Evolutionary conservation across 2,797 vertebrate genomes (phyloP).

Genomic region (Vipera latastei): DNA sequence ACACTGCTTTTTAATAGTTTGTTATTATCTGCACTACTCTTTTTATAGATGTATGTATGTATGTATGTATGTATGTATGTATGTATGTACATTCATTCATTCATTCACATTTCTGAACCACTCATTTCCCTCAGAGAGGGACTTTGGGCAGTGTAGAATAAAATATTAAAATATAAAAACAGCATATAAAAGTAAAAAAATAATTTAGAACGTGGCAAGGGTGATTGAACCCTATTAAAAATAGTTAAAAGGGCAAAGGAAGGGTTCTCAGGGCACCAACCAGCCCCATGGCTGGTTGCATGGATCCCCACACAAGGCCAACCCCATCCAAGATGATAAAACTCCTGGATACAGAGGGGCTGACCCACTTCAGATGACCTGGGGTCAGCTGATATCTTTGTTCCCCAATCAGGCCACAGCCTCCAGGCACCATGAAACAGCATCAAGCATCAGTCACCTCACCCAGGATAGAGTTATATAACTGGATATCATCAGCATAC

Average conservation of each 20-base stretch:
- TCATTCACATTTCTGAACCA: background rate
- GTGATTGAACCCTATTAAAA: background rate
- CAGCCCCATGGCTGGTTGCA: background rate
- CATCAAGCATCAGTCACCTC: background rate
- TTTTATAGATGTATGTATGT: background rate
- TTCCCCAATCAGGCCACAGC: background rate
- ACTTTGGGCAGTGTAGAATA: background rate
- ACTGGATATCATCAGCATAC: background rate
- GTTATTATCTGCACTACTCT: background rate
- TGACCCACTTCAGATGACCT: background rate
- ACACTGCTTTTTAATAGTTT: background rate
- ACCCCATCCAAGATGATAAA: background rate
- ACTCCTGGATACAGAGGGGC: background rate
- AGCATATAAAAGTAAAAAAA: background rate
- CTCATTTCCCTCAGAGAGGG: background rate
- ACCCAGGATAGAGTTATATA: background rate
- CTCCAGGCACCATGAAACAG: background rate
- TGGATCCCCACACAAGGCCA: background rate
- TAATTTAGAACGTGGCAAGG: background rate
- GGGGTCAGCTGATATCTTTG: background rate
- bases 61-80: too few relatives aligned
- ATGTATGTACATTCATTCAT: too few relatives aligned
- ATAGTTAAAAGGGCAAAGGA: background rate
- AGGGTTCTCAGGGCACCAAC: background rate
- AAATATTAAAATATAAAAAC: background rate